Evolutionary conservation across 1,140 invertebrate species (phyloP), one percentile per base, ranked within the genome.

Genomic region (Drosophila truncata): DNA sequence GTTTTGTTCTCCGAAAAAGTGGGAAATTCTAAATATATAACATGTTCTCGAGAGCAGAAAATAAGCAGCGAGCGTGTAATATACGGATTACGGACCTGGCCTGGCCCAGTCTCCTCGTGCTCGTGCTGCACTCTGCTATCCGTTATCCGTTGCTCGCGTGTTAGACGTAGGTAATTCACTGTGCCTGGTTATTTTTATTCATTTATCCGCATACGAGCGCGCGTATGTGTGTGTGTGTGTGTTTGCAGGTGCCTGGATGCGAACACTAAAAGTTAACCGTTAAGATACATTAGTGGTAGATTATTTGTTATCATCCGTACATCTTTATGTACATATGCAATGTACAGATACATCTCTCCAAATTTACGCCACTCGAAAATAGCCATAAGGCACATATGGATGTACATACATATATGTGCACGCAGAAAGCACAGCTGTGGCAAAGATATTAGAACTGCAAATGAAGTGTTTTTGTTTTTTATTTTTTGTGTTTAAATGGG

Each of bases 81-180:
- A 80, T 80, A 81, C 75, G 82, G 74, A 41, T 37, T 33, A 37
- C 52, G 31, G 69, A 66, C 60, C 52, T 59, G 67, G 66, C 79
- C 77, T 63, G 64, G 83, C 82, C 82, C 82, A 85, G 82, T 85
- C 82, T 88, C 84, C 80, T 82, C 74, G 84, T 90, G 85, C 74
- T 73, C 85, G 85, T 84, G 84, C 84, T 88, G 84, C 84, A 87
- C 80, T 84, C 84, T 67, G 80, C 80, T 84, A 84, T 80, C 80
- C 66, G 85, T 80, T 78, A 80, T 80, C 84, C 67, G 84, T 73
- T 83, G 72, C 67, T 83, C 81, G 80, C 72, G 81, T 67, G 64
- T 78, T 60, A 75, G 78, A 84, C 85, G 78, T 81, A 88, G 85
- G 84, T 88, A 90, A 84, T 57, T 55, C 42, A 39, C 47, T 46